Evolutionary conservation across 1,140 invertebrate genomes (phyloP), one percentile per base, ranked within the genome.

Genomic region (Caenorhabditis remanei): DNA sequence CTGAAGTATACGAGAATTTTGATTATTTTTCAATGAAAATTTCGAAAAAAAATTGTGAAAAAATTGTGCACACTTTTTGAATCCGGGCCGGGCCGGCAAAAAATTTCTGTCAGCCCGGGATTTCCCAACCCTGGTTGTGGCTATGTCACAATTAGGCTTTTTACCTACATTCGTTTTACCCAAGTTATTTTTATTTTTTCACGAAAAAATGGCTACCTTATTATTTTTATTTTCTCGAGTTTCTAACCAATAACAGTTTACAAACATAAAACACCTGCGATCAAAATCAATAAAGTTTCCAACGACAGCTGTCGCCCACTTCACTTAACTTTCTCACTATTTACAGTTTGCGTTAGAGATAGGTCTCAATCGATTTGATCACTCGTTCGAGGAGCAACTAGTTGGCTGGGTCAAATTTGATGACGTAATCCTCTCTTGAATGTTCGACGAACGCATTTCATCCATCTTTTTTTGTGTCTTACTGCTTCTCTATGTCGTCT

Each of bases 301-400:
- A 5, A 7, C n/a, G n/a, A 79, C 43, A 79, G 43, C 71, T 50
- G 46, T 50, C 46, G 40, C 46, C 40, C 43, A 21, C 71, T 50
- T 50, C 67, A n/a, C 67, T 46, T 46, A n/a, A 43, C 67, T 40
- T 65, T 65, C 19, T n/a, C 65, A 71, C 21, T 71, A 79, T 48
- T 50, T 48, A 79, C 71, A 79, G 71, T 79, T 79, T 53, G 43
- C 21, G 46, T 50, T 79, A 50, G 71, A 79, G 71, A 71, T 71
- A 19, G 13, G 40, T 43, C 16, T 71, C 41, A 16, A 43, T 21
- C 46, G 71, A 79, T 79, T 79, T n/a, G 16, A 71, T 71, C 6
- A 46, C 19, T 71, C 7, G 41, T 43, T 46, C 40, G 40, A 16
- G 21, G 46, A 0, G n/a, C 11, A 43, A 43, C 65, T 43, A 71